Conservation (phyloP, 1,140 invertebrate genomes). For the Venustaconcha ellipsiformis region DNA sequence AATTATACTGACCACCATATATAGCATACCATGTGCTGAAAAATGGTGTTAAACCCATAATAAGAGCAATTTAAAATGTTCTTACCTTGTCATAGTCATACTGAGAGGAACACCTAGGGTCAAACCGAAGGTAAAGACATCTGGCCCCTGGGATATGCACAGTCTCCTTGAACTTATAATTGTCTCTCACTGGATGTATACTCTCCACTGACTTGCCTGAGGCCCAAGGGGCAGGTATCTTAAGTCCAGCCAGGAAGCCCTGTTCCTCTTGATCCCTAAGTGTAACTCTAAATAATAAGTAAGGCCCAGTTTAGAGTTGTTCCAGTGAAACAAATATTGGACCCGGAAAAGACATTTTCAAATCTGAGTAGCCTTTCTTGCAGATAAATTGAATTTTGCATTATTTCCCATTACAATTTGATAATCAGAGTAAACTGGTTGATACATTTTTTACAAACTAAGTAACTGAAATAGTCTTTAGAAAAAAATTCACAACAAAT, state of each 20-base stretch:
- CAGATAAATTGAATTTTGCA: no score
- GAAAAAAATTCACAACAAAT: no score
- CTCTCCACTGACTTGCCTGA: slow-evolving; percentile 67
- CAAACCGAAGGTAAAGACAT: slow-evolving; percentile 68
- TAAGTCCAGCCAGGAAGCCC: slow-evolving; percentile 64
- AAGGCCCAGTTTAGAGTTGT: neutral
- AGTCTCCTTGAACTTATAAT: slow-evolving; percentile 68
- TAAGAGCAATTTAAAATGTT: neutral
- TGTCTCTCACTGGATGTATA: slow-evolving; percentile 68
- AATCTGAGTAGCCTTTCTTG: no score
- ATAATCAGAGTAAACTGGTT: no score
- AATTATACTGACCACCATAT: no score
- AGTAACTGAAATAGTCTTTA: no score
- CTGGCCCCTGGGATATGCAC: slow-evolving; percentile 68
- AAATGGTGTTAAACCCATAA: no score
- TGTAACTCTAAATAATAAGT: slow-evolving; percentile 30
- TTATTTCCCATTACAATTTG: no score
- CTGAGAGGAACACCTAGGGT: slow-evolving; percentile 66
- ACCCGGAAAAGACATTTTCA: no score
- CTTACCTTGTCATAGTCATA: slow-evolving; percentile 70
- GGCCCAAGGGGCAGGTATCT: slow-evolving; percentile 68
- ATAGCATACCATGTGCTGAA: no score
- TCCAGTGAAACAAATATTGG: no score
- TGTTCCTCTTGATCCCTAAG: slow-evolving; percentile 57
- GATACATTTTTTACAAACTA: no score